Evolutionary conservation across 2,888 invertebrate species (phyloP), one percentile per base, ranked within the genome.

Genomic region (Lepeophtheirus nordmannii): DNA sequence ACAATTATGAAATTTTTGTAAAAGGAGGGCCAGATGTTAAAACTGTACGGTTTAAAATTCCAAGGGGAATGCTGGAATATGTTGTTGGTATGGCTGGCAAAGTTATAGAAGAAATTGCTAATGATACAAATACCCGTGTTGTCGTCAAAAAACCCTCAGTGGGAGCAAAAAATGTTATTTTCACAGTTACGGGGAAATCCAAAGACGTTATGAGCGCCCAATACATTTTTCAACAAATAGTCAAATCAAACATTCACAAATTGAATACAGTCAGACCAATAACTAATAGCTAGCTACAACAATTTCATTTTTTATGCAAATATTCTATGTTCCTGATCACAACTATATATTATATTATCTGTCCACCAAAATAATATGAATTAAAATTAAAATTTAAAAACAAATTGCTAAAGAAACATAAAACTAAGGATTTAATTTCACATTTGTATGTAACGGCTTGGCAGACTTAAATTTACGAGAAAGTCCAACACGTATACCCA

Each of bases 1-100:
- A 62, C 39, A 65, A 65, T 38, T 65, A 65, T 20, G 65, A 65
- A 23, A 65, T 65, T 38, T 65, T 65, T 37, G 65, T 65, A 10
- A 57, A 65, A 58, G 58, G 65, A 17, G 65, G 65, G 11, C 58
- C 65, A 17, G 65, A 65, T 23, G 62, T 62, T 8, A 62, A 39
- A n/a, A 62, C 62, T 39, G 40, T 62, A 9, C 62, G 41, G 40
- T 62, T 65, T 12, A 65, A 65, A 37, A 38, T 65, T 17, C 65
- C 57, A 10, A 23, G 65, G 10, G 65, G 65, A 10, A 57, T 65
- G 58, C 38, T 65, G 11, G 65, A 65, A 39, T 65, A 65, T 17
- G 40, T 40, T 10, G 65, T 65, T 46, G 65, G 65, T 23, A 65
- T 65, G 65, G 65, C 37, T 8, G 65, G 65, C 8, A 65, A 65